phyloP scores from a whole-genome alignment of 2,113 vertebrate species.

The Cisticola juncidis region DNA sequence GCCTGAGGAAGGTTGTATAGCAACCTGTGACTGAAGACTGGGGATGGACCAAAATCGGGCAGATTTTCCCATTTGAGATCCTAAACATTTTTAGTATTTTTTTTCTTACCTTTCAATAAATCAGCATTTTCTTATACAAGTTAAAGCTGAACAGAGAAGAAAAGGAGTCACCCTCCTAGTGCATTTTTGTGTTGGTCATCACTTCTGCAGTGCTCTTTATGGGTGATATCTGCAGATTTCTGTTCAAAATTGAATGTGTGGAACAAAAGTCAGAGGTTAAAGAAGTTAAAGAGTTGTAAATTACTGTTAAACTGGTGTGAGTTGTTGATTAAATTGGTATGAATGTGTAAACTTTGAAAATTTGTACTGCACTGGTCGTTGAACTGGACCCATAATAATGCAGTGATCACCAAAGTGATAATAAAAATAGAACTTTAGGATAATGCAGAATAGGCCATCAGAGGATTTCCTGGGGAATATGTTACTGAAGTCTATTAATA shows the following conservation, averaged over 20 bases:
- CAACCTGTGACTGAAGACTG: neutral
- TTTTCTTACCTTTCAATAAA: neutral
- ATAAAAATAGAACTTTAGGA: neutral
- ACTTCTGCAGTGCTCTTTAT: neutral
- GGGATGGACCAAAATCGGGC: neutral
- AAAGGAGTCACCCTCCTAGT: neutral
- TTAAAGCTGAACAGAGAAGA: neutral
- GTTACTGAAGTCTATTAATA: neutral
- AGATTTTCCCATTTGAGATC: neutral
- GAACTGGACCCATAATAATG: neutral
- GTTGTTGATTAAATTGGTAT: neutral
- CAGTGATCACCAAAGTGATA: neutral
- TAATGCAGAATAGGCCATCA: neutral
- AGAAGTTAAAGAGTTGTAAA: neutral
- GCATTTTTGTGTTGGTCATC: neutral
- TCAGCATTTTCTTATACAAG: neutral
- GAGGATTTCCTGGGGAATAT: neutral
- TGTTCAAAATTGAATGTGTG: neutral
- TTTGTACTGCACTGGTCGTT: neutral
- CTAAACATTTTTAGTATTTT: neutral
- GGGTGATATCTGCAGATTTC: neutral
- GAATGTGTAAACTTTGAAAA: neutral
- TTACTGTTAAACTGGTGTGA: neutral
- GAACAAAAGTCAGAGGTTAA: neutral
- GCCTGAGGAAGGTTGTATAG: neutral